Base-by-base conservation (phyloP, 2,113 vertebrate species). In the Origma solitaria region DNA sequence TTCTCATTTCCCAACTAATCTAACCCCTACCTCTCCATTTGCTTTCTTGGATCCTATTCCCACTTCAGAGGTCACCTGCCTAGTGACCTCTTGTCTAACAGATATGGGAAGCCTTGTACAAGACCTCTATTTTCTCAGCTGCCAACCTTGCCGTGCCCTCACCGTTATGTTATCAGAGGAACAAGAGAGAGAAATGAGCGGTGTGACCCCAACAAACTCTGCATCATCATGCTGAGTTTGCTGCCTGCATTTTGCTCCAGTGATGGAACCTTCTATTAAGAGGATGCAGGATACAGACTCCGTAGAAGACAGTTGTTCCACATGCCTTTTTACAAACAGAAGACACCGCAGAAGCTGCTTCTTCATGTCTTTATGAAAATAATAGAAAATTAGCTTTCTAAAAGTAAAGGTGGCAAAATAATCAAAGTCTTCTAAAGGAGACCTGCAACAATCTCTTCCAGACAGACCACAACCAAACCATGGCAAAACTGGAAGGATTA, bases 351-450 rank as follows among this genome's bases (percentile, higher is more conserved):
- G 25, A 78, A 83, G 28, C 37, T 72, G 19, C 6, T 60, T 56
- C 68, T 91, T 95, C 27, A 30, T 24, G 20, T 92, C 76, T 82
- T 83, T 45, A 45, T 22, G n/a, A 47, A 35, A n/a, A 58, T 7
- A 27, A 69, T 5, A 58, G 17, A 21, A 81, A 70, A 82, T 44
- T 4, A 78, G 31, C 64, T 87, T 75, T 68, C 30, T 31, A 86
- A 88, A 31, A 71, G 19, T 35, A 62, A 82, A 96, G 14, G 44
- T 47, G 31, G 23, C 47, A 92, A 72, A 89, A 86, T 30, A 70
- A 91, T 42, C 51, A 66, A 49, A n/a, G 27, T 15, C 19, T 58
- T 54, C 58, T 80, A 30, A 53, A 83, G 21, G 56, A 66, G 66
- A 64, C 42, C 47, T 86, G 44, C 70, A 64, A 37, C 5, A 11